These are phyloP conservation scores for Heliconius erato DNA, from an alignment of 2,888 invertebrate species.

Conservation along the genomic window DNA sequence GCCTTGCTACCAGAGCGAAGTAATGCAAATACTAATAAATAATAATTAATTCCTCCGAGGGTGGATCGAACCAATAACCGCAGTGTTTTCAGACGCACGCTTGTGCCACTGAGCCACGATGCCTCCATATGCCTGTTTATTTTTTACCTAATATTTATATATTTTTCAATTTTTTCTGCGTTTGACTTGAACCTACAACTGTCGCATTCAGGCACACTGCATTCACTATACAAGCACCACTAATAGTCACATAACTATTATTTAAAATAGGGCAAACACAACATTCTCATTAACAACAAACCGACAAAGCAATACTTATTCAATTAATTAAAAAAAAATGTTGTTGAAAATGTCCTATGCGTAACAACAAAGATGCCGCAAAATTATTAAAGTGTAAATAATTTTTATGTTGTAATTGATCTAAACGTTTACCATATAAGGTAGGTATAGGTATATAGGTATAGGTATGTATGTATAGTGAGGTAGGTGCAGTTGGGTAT, in stretches of 20 bases:
- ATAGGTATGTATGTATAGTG: no score
- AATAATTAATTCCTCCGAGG: no score
- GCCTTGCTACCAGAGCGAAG: no score
- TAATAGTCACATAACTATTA: background rate
- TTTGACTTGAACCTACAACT: background rate
- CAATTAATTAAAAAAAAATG: background rate
- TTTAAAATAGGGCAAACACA: background rate
- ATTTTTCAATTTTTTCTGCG: background rate
- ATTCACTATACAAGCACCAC: background rate
- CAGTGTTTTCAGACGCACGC: no score
- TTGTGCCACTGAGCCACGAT: no score
- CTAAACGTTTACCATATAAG: constrained; percentile 58
- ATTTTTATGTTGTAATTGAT: constrained; percentile 38
- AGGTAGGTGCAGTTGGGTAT: constrained; percentile 63
- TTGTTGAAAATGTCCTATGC: background rate
- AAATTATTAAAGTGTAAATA: constrained; percentile 1
- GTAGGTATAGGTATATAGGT: no score
- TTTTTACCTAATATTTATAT: background rate
- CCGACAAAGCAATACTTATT: background rate
- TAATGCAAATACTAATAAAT: no score
- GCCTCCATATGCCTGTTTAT: no score
- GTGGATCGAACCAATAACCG: no score
- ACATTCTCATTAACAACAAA: background rate
- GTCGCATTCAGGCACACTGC: background rate
- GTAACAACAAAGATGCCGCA: background rate